Base-by-base conservation (phyloP, 2,888 invertebrate genomes). In the Cyaniris semiargus region DNA sequence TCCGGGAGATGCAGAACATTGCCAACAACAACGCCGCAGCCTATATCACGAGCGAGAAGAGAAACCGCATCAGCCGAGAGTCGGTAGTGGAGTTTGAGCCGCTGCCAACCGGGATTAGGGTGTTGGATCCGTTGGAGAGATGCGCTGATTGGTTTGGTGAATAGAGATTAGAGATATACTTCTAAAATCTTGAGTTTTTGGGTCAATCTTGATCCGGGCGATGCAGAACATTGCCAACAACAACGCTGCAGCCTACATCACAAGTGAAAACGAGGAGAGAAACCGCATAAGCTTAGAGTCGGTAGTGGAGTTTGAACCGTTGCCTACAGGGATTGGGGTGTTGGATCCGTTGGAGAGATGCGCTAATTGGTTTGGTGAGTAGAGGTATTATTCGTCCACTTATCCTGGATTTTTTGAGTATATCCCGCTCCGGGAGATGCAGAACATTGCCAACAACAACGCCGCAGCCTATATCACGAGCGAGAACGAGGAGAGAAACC, bases 371-470 rank as follows among this genome's bases (percentile, higher is more conserved):
- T 94, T 94, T 31, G 90, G 94, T 93, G 70, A 87, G 90, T 86
- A 76, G n/a, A 31, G 31, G 5, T 31, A 4, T 53, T 4, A 6
- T n/a, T 18, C 66, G 31, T 31, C 31, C 34, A 34, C 66, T 31
- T n/a, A n/a, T 71, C 8, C 21, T 44, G 44, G 8, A 13, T 10
- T 44, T 44, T 44, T 13, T 44, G 44, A n/a, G 8, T 1, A 44
- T 44, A 94, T 95, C 81, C 94, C 95, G 23, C 86, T 93, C 77
- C 92, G 94, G 31, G 94, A 95, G 86, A 91, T 95, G 91, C 94
- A 95, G 87, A 95, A 95, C 86, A 95, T 95, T 82, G 94, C 94
- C 79, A 95, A 95, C 86, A 95, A 95, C 86, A 95, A 95, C 81
- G 94, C 94, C 0, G 88, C 91, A 0, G 93, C 90, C 18, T 95